Conservation (phyloP, 2,888 invertebrate species). For the Cepaea hortensis region DNA sequence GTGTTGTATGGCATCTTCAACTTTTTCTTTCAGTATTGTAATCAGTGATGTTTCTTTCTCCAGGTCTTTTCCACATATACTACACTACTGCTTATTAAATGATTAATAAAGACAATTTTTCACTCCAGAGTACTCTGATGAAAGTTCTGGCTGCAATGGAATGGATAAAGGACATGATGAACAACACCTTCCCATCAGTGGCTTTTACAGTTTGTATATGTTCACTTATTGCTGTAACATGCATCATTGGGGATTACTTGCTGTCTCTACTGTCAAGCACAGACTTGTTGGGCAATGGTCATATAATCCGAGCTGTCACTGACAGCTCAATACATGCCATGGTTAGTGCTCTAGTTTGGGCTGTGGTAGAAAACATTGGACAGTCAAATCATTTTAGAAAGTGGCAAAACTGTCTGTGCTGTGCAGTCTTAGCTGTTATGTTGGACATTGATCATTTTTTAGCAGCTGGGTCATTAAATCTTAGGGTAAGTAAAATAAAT, state of each 20-base stretch:
- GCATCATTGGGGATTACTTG: slow-evolving; percentile 44
- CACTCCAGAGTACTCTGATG: neutral
- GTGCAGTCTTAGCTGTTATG: slow-evolving; percentile 45
- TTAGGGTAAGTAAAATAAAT: slow-evolving; percentile 47
- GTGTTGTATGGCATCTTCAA: too few species aligned
- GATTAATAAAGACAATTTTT: neutral
- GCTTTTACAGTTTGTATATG: neutral
- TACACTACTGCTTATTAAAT: too few species aligned
- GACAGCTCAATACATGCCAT: slow-evolving; percentile 54
- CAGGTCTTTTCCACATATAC: too few species aligned
- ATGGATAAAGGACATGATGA: neutral
- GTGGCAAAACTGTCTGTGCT: slow-evolving; percentile 43
- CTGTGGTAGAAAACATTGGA: slow-evolving; percentile 46
- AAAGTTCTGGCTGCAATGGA: neutral
- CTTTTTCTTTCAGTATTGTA: too few species aligned
- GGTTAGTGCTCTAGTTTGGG: slow-evolving; percentile 52
- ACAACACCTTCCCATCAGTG: neutral
- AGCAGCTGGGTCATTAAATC: slow-evolving; percentile 50
- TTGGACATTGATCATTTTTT: slow-evolving; percentile 55
- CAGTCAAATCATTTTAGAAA: slow-evolving; percentile 13
- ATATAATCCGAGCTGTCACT: slow-evolving; percentile 38
- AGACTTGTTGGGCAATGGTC: slow-evolving; percentile 16
- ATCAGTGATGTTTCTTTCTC: too few species aligned
- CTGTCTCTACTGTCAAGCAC: neutral
- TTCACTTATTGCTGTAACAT: slow-evolving; percentile 15